Conservation (phyloP, 2,797 vertebrate species). For the Phrynocephalus guinanensis region DNA sequence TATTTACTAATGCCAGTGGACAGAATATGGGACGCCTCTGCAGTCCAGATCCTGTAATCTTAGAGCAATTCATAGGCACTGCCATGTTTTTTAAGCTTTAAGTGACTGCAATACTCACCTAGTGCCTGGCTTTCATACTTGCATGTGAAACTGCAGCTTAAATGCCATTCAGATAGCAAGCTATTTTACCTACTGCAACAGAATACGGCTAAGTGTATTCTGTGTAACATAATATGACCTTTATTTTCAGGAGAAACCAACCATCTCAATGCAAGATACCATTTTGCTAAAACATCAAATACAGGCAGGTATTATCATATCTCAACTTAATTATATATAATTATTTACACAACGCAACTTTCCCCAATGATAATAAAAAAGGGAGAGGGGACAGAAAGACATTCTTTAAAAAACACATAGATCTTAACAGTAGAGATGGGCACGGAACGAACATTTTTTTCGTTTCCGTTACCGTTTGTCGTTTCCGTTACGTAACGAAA, state of each 20-base stretch:
- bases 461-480: too few relatives aligned
- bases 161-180: not conserved
- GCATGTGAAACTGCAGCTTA: not conserved
- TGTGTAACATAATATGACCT: slow-evolving; percentile 13
- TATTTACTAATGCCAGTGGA: slow-evolving; percentile 29
- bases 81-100: slow-evolving; percentile 27
- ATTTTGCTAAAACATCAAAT: not conserved
- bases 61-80: slow-evolving; percentile 35
- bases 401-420: too few relatives aligned
- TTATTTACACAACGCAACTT: not conserved
- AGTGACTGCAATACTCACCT: slow-evolving; percentile 4
- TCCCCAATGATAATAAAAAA: not conserved
- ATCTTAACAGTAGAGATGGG: too few relatives aligned
- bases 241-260: not conserved
- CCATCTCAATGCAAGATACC: slow-evolving; percentile 4
- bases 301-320: slow-evolving; percentile 9
- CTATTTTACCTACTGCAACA: not conserved
- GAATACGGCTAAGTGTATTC: not conserved
- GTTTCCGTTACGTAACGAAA: too few relatives aligned
- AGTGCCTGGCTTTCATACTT: not conserved
- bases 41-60: slow-evolving; percentile 6
- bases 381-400: not conserved
- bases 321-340: slow-evolving; percentile 5
- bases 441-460: too few relatives aligned
- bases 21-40: not conserved